Percentiles rank a stretch among this genome's conserved stretches.
These are phyloP conservation scores for Chalcis sispes DNA, from an alignment of 2,888 invertebrate genomes.

Conservation along the genomic window DNA sequence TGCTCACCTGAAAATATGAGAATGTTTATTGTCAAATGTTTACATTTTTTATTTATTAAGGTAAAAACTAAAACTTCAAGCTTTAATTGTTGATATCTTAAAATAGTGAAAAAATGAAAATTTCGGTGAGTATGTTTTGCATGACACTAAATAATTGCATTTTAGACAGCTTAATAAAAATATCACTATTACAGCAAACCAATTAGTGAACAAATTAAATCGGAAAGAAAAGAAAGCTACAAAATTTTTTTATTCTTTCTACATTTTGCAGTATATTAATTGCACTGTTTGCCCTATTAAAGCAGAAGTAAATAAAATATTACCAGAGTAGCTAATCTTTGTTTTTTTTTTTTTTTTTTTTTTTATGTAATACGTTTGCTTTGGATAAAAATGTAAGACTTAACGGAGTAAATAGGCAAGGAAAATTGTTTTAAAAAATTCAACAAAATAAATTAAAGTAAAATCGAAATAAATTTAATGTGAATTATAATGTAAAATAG, in stretches of 20 bases:
- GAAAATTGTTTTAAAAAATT: background rate
- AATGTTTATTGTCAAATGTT: background rate
- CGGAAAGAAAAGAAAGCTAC: background rate
- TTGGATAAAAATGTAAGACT: too few relatives aligned
- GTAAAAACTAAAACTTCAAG: background rate
- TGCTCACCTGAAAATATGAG: conserved; percentile 80
- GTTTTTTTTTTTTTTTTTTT: too few relatives aligned
- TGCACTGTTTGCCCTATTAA: conserved; percentile 31
- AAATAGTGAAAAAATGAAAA: conserved; percentile 7
- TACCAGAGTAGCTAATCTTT: background rate
- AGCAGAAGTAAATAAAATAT: conserved; percentile 23
- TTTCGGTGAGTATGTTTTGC: conserved; percentile 28
- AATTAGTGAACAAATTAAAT: conserved; percentile 3
- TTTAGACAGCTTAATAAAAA: conserved; percentile 5
- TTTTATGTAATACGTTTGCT: too few relatives aligned
- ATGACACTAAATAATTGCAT: conserved; percentile 37
- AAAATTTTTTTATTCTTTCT: background rate
- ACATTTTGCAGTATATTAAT: background rate
- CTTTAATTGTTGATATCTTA: background rate
- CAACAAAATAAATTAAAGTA: background rate
- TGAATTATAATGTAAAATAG: background rate
- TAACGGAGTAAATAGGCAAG: background rate
- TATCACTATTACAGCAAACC: conserved; percentile 31
- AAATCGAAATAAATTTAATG: conserved; percentile 15
- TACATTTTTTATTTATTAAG: background rate